Evolutionary conservation across 37 sponge, comb jelly and placozoan genomes (phyloP).

Genomic region (Beroe ovata): DNA sequence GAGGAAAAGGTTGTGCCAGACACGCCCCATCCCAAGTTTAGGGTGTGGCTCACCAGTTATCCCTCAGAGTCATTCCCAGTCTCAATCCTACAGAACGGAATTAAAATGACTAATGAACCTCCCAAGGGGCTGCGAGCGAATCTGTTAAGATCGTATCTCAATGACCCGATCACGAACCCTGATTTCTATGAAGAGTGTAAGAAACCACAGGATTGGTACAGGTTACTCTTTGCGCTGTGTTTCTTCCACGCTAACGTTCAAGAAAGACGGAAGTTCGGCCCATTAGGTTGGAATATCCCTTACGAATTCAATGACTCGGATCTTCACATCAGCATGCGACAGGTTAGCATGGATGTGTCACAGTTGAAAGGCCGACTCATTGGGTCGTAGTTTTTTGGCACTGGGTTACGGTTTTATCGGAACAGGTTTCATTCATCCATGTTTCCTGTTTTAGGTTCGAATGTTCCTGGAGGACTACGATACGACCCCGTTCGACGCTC

Average conservation of each 20-base stretch:
- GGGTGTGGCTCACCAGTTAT: conserved; percentile 73
- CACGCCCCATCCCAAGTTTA: conserved; percentile 68
- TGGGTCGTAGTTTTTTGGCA: no score
- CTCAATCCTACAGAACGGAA: conserved; percentile 72
- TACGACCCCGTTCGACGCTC: conserved; percentile 58
- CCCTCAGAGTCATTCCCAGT: conserved; percentile 72
- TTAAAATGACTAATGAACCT: conserved; percentile 73
- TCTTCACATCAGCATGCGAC: conserved; percentile 70
- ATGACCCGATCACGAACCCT: conserved; percentile 56
- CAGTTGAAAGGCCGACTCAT: no score
- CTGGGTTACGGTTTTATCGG: no score
- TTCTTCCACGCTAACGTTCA: conserved; percentile 73
- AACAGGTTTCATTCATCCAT: no score
- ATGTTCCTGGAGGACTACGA: conserved; percentile 69
- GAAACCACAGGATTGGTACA: conserved; percentile 18
- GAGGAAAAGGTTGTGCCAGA: conserved; percentile 69
- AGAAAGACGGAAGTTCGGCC: conserved; percentile 71
- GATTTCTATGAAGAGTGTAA: conserved; percentile 52
- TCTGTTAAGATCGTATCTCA: conserved; percentile 68
- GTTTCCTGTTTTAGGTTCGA: background rate
- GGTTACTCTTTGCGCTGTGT: conserved; percentile 68
- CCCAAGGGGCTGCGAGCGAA: conserved; percentile 72
- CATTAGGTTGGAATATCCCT: conserved; percentile 74
- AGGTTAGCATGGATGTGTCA: no score
- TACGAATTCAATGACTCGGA: conserved; percentile 75